Conservation (phyloP, 2,113 vertebrate species). For the Amia ocellicauda region DNA sequence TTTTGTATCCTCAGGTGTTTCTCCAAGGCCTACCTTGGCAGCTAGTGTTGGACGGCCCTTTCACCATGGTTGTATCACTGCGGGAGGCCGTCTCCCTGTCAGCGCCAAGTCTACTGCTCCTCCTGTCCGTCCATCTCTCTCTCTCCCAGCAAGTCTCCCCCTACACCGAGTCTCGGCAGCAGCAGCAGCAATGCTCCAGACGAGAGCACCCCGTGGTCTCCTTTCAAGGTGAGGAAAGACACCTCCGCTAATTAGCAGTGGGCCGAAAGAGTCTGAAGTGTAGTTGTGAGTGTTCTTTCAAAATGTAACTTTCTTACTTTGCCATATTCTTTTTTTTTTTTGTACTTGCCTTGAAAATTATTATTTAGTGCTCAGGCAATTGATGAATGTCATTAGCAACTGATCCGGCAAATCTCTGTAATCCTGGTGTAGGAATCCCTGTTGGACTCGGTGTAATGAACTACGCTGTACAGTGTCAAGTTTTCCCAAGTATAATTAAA, state of each 20-base stretch:
- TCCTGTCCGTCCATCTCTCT: conserved; percentile 64
- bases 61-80: conserved; percentile 80
- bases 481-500: no score
- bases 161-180: conserved; percentile 48
- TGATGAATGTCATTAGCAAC: no score
- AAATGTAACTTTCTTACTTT: background rate
- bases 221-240: conserved; percentile 81
- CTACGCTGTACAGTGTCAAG: no score
- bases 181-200: conserved; percentile 66
- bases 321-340: conserved; percentile 15
- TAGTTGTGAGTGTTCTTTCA: background rate
- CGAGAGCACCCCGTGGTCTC: conserved; percentile 87
- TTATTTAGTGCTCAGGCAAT: background rate
- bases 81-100: conserved; percentile 68
- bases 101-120: conserved; percentile 66
- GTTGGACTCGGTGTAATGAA: no score
- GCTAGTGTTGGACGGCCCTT: conserved; percentile 59
- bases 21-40: conserved; percentile 67
- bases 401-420: no score
- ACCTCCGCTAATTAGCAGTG: background rate
- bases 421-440: no score
- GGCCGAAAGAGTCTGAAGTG: conserved; percentile 3
- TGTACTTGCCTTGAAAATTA: no score
- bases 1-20: conserved; percentile 63
- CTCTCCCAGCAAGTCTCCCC: conserved; percentile 60